Evolutionary conservation across 2,888 invertebrate genomes (phyloP).

Genomic region (Venustoraphidia nigricollis): DNA sequence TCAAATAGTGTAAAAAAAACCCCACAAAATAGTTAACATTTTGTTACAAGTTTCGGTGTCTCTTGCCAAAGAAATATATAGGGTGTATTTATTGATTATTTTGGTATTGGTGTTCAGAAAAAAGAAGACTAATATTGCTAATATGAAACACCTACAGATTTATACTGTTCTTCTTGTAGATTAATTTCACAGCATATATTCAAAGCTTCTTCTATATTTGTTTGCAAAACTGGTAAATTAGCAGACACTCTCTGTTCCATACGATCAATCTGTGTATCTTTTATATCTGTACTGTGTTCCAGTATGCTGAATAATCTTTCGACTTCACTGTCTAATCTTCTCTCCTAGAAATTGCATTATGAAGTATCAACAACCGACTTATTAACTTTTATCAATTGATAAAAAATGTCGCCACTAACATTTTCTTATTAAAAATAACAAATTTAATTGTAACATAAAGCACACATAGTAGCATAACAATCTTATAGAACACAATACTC

Average conservation of each 20-base stretch:
- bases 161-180: constrained; percentile 37
- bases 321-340: constrained; percentile 63
- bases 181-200: constrained; percentile 44
- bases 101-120: background rate
- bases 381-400: constrained; percentile 5
- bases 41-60: no score
- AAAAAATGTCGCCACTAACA: background rate
- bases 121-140: no score
- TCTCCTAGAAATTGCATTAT: constrained; percentile 38
- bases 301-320: constrained; percentile 61
- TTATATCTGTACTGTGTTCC: constrained; percentile 62
- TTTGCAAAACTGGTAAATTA: constrained; percentile 43
- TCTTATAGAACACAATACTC: no score
- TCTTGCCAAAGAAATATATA: no score
- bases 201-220: constrained; percentile 48
- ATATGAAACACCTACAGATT: constrained; percentile 29
- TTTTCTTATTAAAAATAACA: constrained; percentile 2
- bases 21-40: no score
- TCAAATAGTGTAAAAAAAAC: no score
- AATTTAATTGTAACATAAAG: no score
- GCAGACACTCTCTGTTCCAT: constrained; percentile 44
- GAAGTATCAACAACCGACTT: constrained; percentile 4
- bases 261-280: constrained; percentile 54
- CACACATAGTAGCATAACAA: no score
- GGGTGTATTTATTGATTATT: no score